These are phyloP conservation scores for Lampris megalopsis DNA, from an alignment of 2,113 vertebrate genomes.

Conservation along the genomic window DNA sequence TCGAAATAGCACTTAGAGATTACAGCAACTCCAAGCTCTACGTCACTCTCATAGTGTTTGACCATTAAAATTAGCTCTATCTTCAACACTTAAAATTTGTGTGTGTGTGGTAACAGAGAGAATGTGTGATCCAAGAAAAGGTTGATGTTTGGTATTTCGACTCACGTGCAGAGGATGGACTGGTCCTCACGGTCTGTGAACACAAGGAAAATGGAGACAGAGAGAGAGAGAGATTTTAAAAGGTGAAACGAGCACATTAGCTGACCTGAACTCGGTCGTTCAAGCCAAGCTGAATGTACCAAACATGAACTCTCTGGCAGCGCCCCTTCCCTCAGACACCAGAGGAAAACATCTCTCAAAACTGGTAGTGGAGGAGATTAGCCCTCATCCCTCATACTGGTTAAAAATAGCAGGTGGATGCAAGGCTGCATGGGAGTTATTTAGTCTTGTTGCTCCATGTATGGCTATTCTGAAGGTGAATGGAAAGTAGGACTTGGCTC, in stretches of 20 bases:
- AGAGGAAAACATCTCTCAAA: slow-evolving; percentile 2
- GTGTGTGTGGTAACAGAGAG: neutral
- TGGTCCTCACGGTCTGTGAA: slow-evolving; percentile 80
- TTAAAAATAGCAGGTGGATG: slow-evolving; percentile 73
- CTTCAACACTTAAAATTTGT: neutral
- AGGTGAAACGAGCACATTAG: slow-evolving; percentile 14
- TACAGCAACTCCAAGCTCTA: no score
- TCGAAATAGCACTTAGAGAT: no score
- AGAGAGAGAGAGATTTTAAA: neutral
- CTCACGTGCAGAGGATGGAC: slow-evolving; percentile 84
- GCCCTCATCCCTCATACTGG: slow-evolving; percentile 29
- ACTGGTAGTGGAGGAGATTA: slow-evolving; percentile 53
- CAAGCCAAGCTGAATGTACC: slow-evolving; percentile 48
- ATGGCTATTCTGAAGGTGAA: slow-evolving; percentile 60
- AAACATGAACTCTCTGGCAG: slow-evolving; percentile 51
- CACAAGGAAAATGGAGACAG: neutral
- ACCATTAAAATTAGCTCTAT: no score
- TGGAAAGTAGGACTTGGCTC: slow-evolving; percentile 48
- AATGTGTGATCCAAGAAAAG: slow-evolving; percentile 17
- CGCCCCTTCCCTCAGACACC: neutral
- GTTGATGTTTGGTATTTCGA: slow-evolving; percentile 28
- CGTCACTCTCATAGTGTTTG: no score
- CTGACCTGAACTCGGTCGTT: slow-evolving; percentile 36
- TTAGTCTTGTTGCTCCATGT: slow-evolving; percentile 67
- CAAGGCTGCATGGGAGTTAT: slow-evolving; percentile 34